Conservation (phyloP, 1,140 invertebrate genomes). For the Papilio glaucus region DNA sequence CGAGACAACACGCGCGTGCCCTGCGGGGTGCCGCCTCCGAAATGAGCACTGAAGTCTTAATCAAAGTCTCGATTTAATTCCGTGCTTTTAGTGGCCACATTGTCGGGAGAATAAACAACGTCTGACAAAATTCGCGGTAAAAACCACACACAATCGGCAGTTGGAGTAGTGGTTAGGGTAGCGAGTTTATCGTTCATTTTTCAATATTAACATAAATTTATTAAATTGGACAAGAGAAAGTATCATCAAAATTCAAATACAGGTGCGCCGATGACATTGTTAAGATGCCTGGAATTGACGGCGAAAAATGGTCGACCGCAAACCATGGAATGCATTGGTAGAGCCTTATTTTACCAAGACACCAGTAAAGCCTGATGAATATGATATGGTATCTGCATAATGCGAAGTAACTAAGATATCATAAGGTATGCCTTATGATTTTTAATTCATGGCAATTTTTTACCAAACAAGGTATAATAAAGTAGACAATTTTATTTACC, state of each 20-base stretch:
- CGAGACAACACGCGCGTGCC: conserved; percentile 42
- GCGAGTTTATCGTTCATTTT: conserved; percentile 17
- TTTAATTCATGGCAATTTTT: too few relatives aligned
- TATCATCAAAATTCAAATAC: conserved; percentile 15
- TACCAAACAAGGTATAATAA: too few relatives aligned
- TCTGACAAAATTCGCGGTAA: conserved; percentile 17
- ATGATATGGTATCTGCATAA: not conserved
- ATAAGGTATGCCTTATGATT: too few relatives aligned
- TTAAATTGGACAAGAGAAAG: not conserved
- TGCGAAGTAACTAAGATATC: too few relatives aligned
- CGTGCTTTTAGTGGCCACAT: conserved; percentile 28
- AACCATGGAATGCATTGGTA: not conserved
- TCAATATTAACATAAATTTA: conserved; percentile 28
- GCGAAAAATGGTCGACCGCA: not conserved
- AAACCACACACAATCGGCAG: conserved; percentile 20
- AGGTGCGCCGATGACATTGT: not conserved
- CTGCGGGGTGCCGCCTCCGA: conserved; percentile 42
- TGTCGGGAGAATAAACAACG: conserved; percentile 24
- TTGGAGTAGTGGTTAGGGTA: not conserved
- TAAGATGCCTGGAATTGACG: not conserved
- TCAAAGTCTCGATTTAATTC: conserved; percentile 39
- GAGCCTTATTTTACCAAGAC: not conserved
- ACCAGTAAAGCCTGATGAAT: not conserved
- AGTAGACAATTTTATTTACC: too few relatives aligned
- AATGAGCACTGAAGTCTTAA: conserved; percentile 49